phyloP scores from a whole-genome alignment of 1,140 invertebrate species.

The Metaphire vulgaris region DNA sequence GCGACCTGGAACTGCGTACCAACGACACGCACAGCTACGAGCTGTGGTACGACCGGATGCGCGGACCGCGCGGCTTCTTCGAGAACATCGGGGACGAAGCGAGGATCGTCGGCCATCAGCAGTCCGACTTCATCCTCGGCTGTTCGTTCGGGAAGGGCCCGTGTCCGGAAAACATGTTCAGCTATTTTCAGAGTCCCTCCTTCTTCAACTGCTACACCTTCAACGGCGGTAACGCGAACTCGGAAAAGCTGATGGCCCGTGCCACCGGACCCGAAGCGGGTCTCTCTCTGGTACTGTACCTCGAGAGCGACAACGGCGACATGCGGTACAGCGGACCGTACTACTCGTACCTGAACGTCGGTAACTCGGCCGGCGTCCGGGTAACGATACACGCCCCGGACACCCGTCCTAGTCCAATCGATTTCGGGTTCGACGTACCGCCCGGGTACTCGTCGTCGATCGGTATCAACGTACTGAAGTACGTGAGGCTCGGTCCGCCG shows the following conservation, averaged over 20 bases:
- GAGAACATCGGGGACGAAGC: conserved; percentile 21
- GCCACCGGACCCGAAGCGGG: conserved; percentile 14
- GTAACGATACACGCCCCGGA: conserved; percentile 47
- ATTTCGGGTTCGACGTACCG: conserved; percentile 47
- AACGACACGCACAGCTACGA: not conserved
- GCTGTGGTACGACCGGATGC: conserved; percentile 6
- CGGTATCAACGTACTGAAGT: conserved; percentile 30
- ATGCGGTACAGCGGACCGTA: conserved; percentile 7
- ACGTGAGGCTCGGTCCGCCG: conserved; percentile 7
- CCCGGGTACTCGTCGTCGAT: conserved; percentile 46
- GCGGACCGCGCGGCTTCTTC: conserved; percentile 7
- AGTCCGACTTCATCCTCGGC: conserved; percentile 19
- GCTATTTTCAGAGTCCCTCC: conserved; percentile 10
- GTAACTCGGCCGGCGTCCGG: conserved; percentile 40
- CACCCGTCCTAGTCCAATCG: conserved; percentile 45
- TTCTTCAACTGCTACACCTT: conserved; percentile 22
- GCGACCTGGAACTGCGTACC: not conserved
- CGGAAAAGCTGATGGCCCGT: conserved; percentile 8
- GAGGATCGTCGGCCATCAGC: conserved; percentile 9
- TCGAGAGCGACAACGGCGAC: conserved; percentile 23
- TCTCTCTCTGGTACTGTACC: conserved; percentile 10
- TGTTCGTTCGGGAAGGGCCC: not conserved
- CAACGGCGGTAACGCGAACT: conserved; percentile 13
- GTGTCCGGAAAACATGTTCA: conserved; percentile 1
- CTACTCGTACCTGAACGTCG: conserved; percentile 11